Base-by-base conservation (phyloP, 2,888 invertebrate species). In the Eugnorisma glareosa region DNA sequence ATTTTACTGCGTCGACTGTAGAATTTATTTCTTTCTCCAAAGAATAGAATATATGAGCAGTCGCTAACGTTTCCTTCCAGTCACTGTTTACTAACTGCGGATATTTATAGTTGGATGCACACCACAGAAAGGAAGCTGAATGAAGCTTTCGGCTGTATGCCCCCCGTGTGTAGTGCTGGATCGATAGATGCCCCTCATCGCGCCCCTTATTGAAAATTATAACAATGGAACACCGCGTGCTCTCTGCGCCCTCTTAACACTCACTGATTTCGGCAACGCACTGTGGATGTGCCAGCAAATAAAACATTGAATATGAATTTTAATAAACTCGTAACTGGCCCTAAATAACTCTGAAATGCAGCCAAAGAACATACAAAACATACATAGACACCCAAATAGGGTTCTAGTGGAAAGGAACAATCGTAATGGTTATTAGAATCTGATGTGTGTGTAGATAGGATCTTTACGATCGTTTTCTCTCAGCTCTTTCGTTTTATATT, bases 191-290 rank as follows among this genome's bases (percentile, higher is more conserved):
- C 96, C 96, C 96, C 95, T 95, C 96, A 95, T 95, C 93, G 95
- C 94, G 94, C 96, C 96, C 96, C 96, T 96, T 96, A 96, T 96
- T 96, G 96, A 96, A 96, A 96, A 96, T 96, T 96, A 96, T 96
- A 96, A 96, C 96, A 96, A 96, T 96, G 96, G 95, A 95, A 94
- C 96, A 96, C 96, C 94, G 91, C 94, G 92, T 92, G 91, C 94
- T 90, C 90, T 89, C 88, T 82, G 90, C 92, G 92, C 94, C 96
- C 96, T 96, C 96, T 96, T 96, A 96, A 96, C 96, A 96, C 95
- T 96, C 96, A 95, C 96, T 96, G 96, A 96, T 96, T 96, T 96
- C 93, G 94, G 95, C 89, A 90, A 93, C 89, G 91, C 88, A 91
- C 82, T 93, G 89, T 95, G 96, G 96, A 96, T 94, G 94, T 89